Conservation (phyloP, 2,888 invertebrate genomes). For the Patella caerulea region DNA sequence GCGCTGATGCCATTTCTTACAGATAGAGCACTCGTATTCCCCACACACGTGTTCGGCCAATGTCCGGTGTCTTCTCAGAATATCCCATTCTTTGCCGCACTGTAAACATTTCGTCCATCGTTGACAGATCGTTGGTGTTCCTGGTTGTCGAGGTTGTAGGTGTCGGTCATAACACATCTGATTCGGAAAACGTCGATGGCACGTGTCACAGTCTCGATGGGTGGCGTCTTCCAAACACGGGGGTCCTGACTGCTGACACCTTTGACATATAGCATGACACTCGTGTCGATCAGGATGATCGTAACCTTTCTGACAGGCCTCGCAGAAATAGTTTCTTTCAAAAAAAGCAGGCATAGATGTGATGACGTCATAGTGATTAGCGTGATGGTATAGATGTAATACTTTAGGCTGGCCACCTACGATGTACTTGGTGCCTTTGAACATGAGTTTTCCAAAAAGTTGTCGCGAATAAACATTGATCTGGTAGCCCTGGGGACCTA, state of each 20-base stretch:
- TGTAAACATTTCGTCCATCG: background rate
- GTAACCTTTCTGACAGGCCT: background rate
- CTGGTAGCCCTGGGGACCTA: too few species aligned
- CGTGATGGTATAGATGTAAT: too few species aligned
- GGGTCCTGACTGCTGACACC: background rate
- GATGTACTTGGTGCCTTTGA: too few species aligned
- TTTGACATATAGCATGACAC: background rate
- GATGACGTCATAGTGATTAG: too few species aligned
- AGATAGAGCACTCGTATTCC: background rate
- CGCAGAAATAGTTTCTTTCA: too few species aligned
- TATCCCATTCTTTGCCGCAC: background rate
- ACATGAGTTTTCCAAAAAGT: too few species aligned
- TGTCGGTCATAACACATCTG: background rate
- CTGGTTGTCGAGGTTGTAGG: background rate
- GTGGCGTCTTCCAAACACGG: background rate
- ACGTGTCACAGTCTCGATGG: background rate
- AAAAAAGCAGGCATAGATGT: too few species aligned
- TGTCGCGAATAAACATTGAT: too few species aligned
- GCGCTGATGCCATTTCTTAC: background rate
- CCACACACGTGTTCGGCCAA: background rate
- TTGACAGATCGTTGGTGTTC: background rate
- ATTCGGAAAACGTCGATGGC: background rate
- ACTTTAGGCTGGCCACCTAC: too few species aligned
- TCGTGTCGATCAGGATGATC: background rate
- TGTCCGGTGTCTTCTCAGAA: background rate